These are phyloP conservation scores for Caenorhabditis brenneri DNA, from an alignment of 1,140 invertebrate genomes.

Conservation along the genomic window DNA sequence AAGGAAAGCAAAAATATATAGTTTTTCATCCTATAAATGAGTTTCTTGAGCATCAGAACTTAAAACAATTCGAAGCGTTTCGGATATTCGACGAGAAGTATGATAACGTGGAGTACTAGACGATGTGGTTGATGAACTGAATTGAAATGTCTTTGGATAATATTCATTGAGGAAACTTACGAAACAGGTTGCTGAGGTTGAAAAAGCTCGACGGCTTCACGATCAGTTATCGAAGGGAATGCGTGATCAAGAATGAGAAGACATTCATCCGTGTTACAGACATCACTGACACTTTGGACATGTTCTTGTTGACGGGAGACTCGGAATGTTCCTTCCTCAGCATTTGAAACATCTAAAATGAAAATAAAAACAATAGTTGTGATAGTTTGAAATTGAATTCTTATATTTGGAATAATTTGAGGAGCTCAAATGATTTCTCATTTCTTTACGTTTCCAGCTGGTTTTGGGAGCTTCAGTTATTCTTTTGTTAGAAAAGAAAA, in stretches of 20 bases:
- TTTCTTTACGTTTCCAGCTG: too few species aligned
- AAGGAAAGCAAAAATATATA: background rate
- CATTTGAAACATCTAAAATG: conserved; percentile 68
- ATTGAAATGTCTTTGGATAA: background rate
- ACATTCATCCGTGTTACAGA: conserved; percentile 69
- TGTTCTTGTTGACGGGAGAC: conserved; percentile 68
- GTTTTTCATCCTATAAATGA: conserved; percentile 58
- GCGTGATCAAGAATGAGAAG: conserved; percentile 69
- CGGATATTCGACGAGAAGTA: conserved; percentile 65
- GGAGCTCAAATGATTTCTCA: too few species aligned
- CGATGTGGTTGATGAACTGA: conserved; percentile 21
- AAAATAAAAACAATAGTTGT: too few species aligned
- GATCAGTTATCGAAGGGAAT: conserved; percentile 69
- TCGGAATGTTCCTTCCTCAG: conserved; percentile 70
- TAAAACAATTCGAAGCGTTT: conserved; percentile 69
- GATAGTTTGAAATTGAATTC: too few species aligned
- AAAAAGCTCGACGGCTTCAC: conserved; percentile 59
- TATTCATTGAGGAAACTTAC: background rate
- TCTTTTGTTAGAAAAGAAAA: too few species aligned
- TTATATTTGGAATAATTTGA: too few species aligned
- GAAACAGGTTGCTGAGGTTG: background rate
- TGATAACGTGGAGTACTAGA: conserved; percentile 30
- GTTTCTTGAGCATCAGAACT: conserved; percentile 67
- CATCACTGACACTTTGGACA: conserved; percentile 64
- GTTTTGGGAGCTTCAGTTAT: background rate